Base-by-base conservation (phyloP, 2,888 invertebrate species). In the Cotesia congregata region DNA sequence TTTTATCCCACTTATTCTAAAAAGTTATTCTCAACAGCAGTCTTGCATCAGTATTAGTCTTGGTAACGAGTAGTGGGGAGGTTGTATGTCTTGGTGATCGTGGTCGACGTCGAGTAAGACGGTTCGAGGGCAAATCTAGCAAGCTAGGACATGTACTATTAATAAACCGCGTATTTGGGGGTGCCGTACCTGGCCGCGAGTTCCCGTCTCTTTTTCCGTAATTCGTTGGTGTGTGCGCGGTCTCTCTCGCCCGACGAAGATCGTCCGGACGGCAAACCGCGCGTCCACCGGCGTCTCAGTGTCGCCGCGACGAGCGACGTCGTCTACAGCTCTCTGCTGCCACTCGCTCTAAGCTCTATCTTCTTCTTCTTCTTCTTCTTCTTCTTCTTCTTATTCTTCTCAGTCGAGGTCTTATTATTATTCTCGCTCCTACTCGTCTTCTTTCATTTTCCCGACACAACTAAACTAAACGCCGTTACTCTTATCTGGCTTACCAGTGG, bases 251-350 rank as follows among this genome's bases (percentile, higher is more conserved):
- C 84, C 83, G 84, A 83, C 30, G 85, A 86, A 84, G 84, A 84
- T 77, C 67, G 75, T 73, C 73, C 73, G 73, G 77, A 81, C 73
- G 78, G 50, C 50, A 50, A 50, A 80, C 85, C 86, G 84, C 86
- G 85, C 83, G 84, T 83, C 85, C 86, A 84, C 87, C 86, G 86
- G 87, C 88, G 86, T 86, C 88, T 87, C 89, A 88, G 88, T 89
- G 87, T 88, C 88, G 88, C 88, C 86, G 88, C 88, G 88, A 88
- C 88, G 88, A 87, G 83, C 86, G 85, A 86, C 86, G 87, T 87
- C 85, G 83, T 83, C 82, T 81, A 78, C 83, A 76, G 71, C 76
- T 64, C 72, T 68, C 70, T 72, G 20, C 68, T 67, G 59, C 7
- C 67, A 65, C 59, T 75, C 67, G 74, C 59, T 30, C 39, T 30